These are phyloP conservation scores for Anguilla marmorata DNA, from an alignment of 2,797 vertebrate species.

Conservation along the genomic window DNA sequence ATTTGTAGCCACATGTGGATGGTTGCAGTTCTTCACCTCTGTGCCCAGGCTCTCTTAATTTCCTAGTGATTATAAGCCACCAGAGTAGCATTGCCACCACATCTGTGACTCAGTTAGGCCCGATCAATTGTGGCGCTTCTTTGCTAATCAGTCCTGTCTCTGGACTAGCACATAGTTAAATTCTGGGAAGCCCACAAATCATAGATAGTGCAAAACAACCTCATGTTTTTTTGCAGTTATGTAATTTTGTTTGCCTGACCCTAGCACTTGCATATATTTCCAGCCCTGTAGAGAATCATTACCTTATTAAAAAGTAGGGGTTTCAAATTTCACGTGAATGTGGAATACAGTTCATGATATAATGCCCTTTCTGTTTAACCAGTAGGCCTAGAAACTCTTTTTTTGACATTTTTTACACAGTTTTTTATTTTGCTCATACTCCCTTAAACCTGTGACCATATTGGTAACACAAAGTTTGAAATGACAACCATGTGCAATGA, in stretches of 20 bases:
- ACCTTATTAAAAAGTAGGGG: not conserved
- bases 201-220: slow-evolving; percentile 3
- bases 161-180: not conserved
- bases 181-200: not conserved
- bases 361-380: too few relatives aligned
- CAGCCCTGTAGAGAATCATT: not conserved
- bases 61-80: not conserved
- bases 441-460: too few relatives aligned
- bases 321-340: not conserved
- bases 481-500: too few relatives aligned
- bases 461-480: too few relatives aligned
- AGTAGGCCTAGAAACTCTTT: too few relatives aligned
- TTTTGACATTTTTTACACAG: too few relatives aligned
- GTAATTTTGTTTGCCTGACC: not conserved
- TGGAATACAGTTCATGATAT: not conserved
- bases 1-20: not conserved
- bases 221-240: not conserved
- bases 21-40: not conserved
- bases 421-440: too few relatives aligned
- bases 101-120: not conserved
- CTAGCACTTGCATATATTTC: not conserved
- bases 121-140: not conserved
- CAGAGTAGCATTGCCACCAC: not conserved
- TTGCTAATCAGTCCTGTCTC: not conserved
- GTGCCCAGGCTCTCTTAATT: not conserved